Percentiles rank a stretch among this genome's conserved stretches.
phyloP scores from a whole-genome alignment of 2,797 vertebrate species.

The Oceanodroma leucorhoa region DNA sequence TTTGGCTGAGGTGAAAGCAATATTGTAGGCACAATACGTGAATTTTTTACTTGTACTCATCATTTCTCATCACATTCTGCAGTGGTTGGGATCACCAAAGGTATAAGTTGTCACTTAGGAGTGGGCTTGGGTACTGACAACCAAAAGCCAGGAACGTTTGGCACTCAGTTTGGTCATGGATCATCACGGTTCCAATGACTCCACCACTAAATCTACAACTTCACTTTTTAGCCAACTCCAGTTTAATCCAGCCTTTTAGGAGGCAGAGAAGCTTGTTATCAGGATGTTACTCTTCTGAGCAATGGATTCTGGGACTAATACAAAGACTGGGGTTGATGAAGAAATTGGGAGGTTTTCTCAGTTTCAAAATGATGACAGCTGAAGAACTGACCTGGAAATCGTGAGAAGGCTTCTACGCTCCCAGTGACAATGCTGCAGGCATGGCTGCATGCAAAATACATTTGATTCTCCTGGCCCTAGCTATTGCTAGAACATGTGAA shows the following conservation, averaged over 20 bases:
- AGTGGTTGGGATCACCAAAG: not conserved
- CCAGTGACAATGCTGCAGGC: rapidly evolving
- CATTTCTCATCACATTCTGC: not conserved
- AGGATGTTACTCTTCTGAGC: not conserved
- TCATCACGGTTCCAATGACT: not conserved
- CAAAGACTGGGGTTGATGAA: not conserved
- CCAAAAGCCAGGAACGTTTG: rapidly evolving
- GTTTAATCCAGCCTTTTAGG: not conserved
- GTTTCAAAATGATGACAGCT: not conserved
- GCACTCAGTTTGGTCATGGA: rapidly evolving
- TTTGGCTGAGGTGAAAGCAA: not conserved
- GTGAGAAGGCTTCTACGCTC: not conserved
- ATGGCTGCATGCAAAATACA: rapidly evolving
- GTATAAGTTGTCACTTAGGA: not conserved
- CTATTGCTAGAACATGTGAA: not conserved
- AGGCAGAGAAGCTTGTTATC: not conserved
- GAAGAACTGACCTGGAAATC: not conserved
- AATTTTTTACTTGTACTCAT: not conserved
- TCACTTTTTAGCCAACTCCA: not conserved
- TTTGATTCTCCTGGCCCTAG: not conserved
- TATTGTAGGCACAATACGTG: rapidly evolving
- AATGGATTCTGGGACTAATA: not conserved
- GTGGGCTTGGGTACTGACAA: not conserved
- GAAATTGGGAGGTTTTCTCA: not conserved
- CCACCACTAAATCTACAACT: not conserved